These are phyloP conservation scores for Synanthedon formicaeformis DNA, from an alignment of 2,888 invertebrate species.

Conservation along the genomic window DNA sequence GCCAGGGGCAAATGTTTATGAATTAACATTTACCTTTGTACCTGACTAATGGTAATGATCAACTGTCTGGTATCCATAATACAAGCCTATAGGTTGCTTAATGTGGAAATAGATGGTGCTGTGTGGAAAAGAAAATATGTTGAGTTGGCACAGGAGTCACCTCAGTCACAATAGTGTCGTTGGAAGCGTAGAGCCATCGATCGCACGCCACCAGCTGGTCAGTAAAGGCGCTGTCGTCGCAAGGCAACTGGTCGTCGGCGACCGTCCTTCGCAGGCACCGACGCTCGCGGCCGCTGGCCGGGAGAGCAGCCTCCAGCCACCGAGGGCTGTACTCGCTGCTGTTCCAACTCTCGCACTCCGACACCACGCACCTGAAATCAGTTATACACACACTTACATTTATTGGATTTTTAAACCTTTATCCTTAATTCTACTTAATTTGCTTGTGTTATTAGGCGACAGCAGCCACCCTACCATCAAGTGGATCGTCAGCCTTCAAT, in stretches of 20 bases:
- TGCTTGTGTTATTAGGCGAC: too few relatives aligned
- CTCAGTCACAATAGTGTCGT: conserved; percentile 54
- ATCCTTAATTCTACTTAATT: too few relatives aligned
- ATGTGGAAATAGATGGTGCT: too few relatives aligned
- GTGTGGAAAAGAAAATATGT: too few relatives aligned
- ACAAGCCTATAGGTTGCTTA: too few relatives aligned
- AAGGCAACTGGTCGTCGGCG: conserved; percentile 18
- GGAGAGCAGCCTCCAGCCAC: conserved; percentile 39
- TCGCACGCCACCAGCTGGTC: conserved; percentile 38
- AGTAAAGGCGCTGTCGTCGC: conserved; percentile 30
- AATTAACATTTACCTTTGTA: too few relatives aligned
- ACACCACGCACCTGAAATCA: conserved; percentile 43
- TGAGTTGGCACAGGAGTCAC: conserved; percentile 17
- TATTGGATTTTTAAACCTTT: too few relatives aligned
- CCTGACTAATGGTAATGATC: too few relatives aligned
- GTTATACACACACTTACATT: not conserved
- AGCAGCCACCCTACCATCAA: too few relatives aligned
- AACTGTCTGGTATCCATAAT: too few relatives aligned
- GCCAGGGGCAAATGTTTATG: too few relatives aligned
- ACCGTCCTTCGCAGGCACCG: conserved; percentile 32
- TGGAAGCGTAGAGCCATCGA: conserved; percentile 46
- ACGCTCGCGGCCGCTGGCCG: conserved; percentile 19
- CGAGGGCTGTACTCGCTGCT: conserved; percentile 32
- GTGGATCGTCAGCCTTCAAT: too few relatives aligned
- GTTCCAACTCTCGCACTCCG: conserved; percentile 51